phyloP scores from a whole-genome alignment of 2,888 invertebrate species.

The Hirudinaria manillensis region DNA sequence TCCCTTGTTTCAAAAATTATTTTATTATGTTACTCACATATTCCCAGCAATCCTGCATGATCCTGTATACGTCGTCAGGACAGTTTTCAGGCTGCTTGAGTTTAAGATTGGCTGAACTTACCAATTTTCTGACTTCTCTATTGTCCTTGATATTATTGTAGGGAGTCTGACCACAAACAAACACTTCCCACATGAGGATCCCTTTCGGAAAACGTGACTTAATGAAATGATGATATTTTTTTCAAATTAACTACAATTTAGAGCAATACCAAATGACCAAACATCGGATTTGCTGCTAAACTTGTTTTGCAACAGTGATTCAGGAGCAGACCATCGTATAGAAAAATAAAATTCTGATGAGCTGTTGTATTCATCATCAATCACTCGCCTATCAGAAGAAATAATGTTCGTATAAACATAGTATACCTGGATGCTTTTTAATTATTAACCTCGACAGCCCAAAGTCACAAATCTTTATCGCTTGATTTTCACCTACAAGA shows the following conservation, averaged over 20 bases:
- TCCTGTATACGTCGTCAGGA: constrained; percentile 7
- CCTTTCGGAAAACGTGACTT: constrained; percentile 58
- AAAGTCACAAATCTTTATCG: constrained; percentile 93
- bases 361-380: constrained; percentile 92
- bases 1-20: neutral
- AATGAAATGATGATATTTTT: neutral
- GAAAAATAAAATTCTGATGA: constrained; percentile 94
- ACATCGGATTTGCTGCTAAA: constrained; percentile 94
- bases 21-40: neutral
- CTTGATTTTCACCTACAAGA: constrained; percentile 83
- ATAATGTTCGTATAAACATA: neutral
- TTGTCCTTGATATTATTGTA: constrained; percentile 88
- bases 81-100: constrained; percentile 1
- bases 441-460: constrained; percentile 71
- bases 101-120: neutral
- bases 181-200: constrained; percentile 94
- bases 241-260: neutral
- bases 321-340: constrained; percentile 95
- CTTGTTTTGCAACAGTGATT: constrained; percentile 67
- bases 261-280: constrained; percentile 80
- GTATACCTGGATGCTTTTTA: neutral
- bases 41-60: neutral
- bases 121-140: constrained; percentile 77
- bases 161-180: constrained; percentile 91
- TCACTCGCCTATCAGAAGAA: constrained; percentile 64